Percentiles rank a stretch among this genome's conserved stretches.
Conservation (phyloP, 2,797 vertebrate species). For the Coreius guichenoti region DNA sequence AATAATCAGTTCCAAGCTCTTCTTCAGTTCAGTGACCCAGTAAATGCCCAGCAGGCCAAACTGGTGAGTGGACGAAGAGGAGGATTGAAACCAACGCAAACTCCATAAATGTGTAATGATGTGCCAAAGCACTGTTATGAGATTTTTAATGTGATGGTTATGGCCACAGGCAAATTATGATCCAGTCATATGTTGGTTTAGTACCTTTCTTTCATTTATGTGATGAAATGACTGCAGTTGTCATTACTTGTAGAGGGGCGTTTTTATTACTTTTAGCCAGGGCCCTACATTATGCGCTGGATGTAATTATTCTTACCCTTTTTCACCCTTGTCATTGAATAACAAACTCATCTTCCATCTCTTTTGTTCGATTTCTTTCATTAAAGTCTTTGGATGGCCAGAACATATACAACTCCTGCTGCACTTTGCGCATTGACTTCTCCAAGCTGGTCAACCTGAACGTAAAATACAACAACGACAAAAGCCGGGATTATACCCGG, state of each 20-base stretch:
- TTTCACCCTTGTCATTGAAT: conserved; percentile 15
- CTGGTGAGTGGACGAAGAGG: conserved; percentile 80
- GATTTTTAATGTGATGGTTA: conserved; percentile 50
- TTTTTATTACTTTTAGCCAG: conserved; percentile 48
- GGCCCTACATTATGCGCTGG: conserved; percentile 3
- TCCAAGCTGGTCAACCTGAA: conserved; percentile 98
- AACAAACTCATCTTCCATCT: conserved; percentile 20
- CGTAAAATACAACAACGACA: conserved; percentile 99
- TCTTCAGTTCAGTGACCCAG: conserved; percentile 95
- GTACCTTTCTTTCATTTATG: conserved; percentile 41
- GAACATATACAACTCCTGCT: conserved; percentile 99
- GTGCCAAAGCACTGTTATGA: conserved; percentile 35
- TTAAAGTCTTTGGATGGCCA: conserved; percentile 94
- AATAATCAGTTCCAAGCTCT: conserved; percentile 99
- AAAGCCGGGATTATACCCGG: conserved; percentile 97
- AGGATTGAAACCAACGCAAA: conserved; percentile 38
- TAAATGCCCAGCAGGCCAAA: conserved; percentile 97
- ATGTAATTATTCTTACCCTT: conserved; percentile 34
- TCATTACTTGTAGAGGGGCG: conserved; percentile 44
- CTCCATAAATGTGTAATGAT: conserved; percentile 39
- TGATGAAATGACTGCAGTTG: conserved; percentile 40
- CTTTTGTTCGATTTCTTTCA: background rate
- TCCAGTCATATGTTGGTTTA: conserved; percentile 51
- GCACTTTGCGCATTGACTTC: conserved; percentile 97
- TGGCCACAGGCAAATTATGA: conserved; percentile 44